Evolutionary conservation across 2,797 vertebrate genomes (phyloP).

Genomic region (Clarias laeviceps): DNA sequence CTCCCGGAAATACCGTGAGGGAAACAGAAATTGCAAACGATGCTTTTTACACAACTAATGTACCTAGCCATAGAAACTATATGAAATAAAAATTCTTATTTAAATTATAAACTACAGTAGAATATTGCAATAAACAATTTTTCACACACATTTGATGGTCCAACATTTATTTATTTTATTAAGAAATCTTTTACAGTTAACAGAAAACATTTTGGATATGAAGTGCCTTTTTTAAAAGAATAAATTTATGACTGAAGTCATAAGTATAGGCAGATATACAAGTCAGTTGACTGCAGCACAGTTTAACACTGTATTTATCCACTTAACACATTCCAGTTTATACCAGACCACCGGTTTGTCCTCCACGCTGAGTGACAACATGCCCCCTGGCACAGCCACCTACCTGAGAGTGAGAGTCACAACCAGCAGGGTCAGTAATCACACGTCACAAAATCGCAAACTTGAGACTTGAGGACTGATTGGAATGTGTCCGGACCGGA

Average conservation of each 20-base stretch:
- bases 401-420: conserved; percentile 40
- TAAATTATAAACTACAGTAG: conserved; percentile 13
- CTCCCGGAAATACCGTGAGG: conserved; percentile 35
- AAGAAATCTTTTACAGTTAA: not conserved
- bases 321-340: not conserved
- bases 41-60: conserved; percentile 43
- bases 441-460: not conserved
- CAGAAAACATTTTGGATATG: not conserved
- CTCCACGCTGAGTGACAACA: conserved; percentile 13
- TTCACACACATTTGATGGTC: not conserved
- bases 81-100: not conserved
- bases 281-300: not conserved
- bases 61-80: not conserved
- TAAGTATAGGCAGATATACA: not conserved
- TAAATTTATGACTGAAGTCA: conserved; percentile 6
- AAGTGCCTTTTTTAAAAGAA: not conserved
- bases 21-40: conserved; percentile 50
- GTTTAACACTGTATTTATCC: not conserved
- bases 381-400: not conserved
- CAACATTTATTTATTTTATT: not conserved
- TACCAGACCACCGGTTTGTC: conserved; percentile 8
- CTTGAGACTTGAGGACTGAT: not conserved
- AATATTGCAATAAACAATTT: not conserved
- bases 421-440: conserved; percentile 12
- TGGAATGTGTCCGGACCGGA: conserved; percentile 44